These are phyloP conservation scores for Hydra vulgaris DNA, from an alignment of 30 jellyfish, hydroid and myxozoan genomes.

Conservation along the genomic window DNA sequence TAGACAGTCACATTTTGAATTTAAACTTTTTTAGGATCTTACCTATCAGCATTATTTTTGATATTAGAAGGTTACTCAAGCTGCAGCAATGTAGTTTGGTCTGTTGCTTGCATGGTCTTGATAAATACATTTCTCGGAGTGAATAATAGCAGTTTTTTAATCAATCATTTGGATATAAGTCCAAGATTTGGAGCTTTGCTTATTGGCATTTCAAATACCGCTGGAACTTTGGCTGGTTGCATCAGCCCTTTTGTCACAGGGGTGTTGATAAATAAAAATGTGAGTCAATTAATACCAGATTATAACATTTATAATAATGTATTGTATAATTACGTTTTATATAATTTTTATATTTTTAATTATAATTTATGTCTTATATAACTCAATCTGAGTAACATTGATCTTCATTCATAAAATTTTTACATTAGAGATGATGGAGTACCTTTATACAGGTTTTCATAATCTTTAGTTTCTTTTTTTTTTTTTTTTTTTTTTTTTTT, in stretches of 20 bases:
- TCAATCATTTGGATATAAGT: constrained; percentile 29
- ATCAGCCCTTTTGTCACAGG: constrained; percentile 37
- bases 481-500: too few species aligned
- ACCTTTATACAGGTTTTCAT: too few species aligned
- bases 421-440: too few species aligned
- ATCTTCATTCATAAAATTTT: too few species aligned
- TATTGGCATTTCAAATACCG: constrained; percentile 24
- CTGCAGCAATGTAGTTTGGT: constrained; percentile 32
- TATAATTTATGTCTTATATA: too few species aligned
- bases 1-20: background rate
- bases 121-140: constrained; percentile 29
- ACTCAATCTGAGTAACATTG: too few species aligned
- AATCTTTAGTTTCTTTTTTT: too few species aligned
- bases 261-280: constrained; percentile 19
- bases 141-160: constrained; percentile 20
- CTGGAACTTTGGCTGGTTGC: constrained; percentile 45
- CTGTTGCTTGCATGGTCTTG: constrained; percentile 33
- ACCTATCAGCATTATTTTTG: constrained; percentile 36
- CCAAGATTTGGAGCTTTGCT: constrained; percentile 28
- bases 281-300: too few species aligned
- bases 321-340: too few species aligned
- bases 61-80: constrained; percentile 33
- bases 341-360: constrained; percentile 27
- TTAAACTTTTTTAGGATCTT: constrained; percentile 26
- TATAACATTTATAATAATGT: constrained; percentile 1